These are phyloP conservation scores for Achlya flavicornis DNA, from an alignment of 2,888 invertebrate genomes.

Conservation along the genomic window DNA sequence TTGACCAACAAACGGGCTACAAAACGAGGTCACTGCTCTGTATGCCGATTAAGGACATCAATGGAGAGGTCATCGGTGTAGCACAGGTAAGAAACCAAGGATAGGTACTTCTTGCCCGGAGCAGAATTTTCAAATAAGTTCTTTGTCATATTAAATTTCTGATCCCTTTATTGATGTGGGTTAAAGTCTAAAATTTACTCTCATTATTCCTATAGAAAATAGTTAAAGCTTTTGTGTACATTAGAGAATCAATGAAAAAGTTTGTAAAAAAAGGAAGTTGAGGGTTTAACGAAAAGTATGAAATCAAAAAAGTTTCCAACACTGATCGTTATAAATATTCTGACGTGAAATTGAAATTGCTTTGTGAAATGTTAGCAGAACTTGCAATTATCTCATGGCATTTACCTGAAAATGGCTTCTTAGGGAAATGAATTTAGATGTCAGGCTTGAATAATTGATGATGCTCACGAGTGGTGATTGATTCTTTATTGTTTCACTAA, in stretches of 20 bases:
- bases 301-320: constrained; percentile 50
- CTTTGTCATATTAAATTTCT: not conserved
- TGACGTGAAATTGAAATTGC: constrained; percentile 46
- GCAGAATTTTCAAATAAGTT: constrained; percentile 3
- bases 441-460: constrained; percentile 31
- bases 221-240: constrained; percentile 32
- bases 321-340: constrained; percentile 43
- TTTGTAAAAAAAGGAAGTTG: constrained; percentile 33
- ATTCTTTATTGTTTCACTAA: constrained; percentile 19
- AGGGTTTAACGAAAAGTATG: constrained; percentile 34
- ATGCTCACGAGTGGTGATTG: constrained; percentile 21
- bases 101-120: no score
- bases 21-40: constrained; percentile 95
- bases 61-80: constrained; percentile 97
- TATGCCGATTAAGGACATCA: constrained; percentile 97
- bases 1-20: constrained; percentile 96
- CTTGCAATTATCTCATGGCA: constrained; percentile 41
- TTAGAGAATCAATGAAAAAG: constrained; percentile 29
- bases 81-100: constrained; percentile 88
- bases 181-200: not conserved
- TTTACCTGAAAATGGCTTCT: constrained; percentile 32
- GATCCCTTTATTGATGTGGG: not conserved
- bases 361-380: constrained; percentile 41
- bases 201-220: constrained; percentile 30
- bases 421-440: constrained; percentile 32